Conservation (phyloP, 2,888 invertebrate genomes). For the Amphipoea lucens region DNA sequence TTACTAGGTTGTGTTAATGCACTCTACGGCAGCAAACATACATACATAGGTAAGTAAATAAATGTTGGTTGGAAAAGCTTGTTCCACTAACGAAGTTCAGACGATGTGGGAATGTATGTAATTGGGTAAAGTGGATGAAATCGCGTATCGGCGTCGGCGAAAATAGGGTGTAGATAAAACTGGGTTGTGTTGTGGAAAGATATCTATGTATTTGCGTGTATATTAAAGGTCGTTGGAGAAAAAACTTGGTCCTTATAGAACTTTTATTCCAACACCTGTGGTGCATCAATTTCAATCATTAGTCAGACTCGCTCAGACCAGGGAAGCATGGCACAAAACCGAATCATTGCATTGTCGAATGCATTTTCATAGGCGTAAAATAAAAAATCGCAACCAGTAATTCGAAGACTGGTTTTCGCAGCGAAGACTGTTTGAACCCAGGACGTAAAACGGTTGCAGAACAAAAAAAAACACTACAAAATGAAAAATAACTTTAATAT, state of each 20-base stretch:
- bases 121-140: slow-evolving; percentile 55
- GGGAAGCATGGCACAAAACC: background rate
- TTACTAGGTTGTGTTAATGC: slow-evolving; percentile 45
- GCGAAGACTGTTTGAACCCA: too few species aligned
- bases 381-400: too few species aligned
- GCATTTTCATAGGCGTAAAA: too few species aligned
- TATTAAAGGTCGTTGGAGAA: background rate
- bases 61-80: slow-evolving; percentile 26
- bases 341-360: too few species aligned
- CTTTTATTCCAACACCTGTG: background rate
- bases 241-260: background rate
- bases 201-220: slow-evolving; percentile 23
- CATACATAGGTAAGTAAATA: slow-evolving; percentile 20
- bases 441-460: too few species aligned
- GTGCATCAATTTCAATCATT: background rate
- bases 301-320: background rate
- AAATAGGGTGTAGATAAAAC: slow-evolving; percentile 27
- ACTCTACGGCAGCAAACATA: slow-evolving; percentile 32
- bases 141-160: slow-evolving; percentile 15
- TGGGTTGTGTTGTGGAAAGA: slow-evolving; percentile 20
- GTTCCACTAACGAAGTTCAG: slow-evolving; percentile 30
- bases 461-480: too few species aligned
- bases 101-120: slow-evolving; percentile 47
- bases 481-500: too few species aligned
- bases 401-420: too few species aligned